phyloP scores from a whole-genome alignment of 2,113 vertebrate genomes.

The Acanthisitta chloris region DNA sequence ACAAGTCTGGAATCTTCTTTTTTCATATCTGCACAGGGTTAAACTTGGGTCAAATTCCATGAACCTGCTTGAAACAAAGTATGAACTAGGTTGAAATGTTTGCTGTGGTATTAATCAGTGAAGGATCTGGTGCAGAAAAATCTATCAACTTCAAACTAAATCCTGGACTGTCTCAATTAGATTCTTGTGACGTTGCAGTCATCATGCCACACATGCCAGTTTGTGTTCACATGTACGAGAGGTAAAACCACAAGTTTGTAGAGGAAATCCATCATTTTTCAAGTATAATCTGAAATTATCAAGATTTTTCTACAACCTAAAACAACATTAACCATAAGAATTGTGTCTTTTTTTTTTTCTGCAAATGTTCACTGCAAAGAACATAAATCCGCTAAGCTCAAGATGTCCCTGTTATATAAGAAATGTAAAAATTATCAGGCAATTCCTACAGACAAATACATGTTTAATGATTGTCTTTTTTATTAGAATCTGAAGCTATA shows the following conservation, averaged over 20 bases:
- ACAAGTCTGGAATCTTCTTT: neutral
- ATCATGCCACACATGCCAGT: neutral
- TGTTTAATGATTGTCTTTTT: neutral
- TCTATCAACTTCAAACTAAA: neutral
- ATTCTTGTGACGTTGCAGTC: neutral
- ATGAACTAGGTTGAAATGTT: conserved; percentile 40
- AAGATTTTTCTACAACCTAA: neutral
- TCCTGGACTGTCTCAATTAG: neutral
- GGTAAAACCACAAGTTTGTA: neutral
- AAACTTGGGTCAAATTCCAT: conserved; percentile 34
- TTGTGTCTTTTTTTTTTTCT: neutral
- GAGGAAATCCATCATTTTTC: neutral
- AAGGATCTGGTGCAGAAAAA: neutral
- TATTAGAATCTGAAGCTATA: neutral
- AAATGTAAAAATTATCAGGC: neutral
- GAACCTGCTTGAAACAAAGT: neutral
- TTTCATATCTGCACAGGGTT: neutral
- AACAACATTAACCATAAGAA: neutral
- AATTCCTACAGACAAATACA: neutral
- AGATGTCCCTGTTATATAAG: neutral
- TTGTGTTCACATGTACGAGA: neutral
- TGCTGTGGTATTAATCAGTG: conserved; percentile 7
- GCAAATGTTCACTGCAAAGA: neutral
- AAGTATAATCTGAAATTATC: neutral
- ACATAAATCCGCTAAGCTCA: neutral